These are phyloP conservation scores for Penaeus chinensis DNA, from an alignment of 1,140 invertebrate species.

Conservation along the genomic window DNA sequence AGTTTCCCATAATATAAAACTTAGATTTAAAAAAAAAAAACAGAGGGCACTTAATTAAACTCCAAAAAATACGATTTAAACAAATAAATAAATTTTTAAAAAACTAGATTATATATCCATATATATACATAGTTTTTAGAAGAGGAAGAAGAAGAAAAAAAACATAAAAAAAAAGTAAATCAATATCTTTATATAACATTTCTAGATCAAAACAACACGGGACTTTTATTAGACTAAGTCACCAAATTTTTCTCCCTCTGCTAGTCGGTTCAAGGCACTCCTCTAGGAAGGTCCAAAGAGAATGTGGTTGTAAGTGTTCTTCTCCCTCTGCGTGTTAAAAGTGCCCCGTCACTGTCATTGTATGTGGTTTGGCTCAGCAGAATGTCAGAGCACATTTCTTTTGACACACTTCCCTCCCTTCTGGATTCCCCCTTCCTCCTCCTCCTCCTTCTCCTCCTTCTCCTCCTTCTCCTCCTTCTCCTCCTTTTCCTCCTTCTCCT, in stretches of 20 bases:
- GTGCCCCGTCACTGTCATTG: neutral
- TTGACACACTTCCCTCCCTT: too few species aligned
- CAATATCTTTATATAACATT: neutral
- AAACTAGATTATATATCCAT: neutral
- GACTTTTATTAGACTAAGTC: slow-evolving; percentile 11
- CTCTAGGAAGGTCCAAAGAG: slow-evolving; percentile 58
- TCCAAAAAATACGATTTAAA: too few species aligned
- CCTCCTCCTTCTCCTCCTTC: neutral
- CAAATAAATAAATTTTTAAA: neutral
- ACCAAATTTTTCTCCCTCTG: slow-evolving; percentile 34
- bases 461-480: neutral
- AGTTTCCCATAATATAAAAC: too few species aligned
- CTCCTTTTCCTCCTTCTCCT: neutral
- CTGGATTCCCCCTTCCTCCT: too few species aligned
- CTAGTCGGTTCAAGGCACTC: slow-evolving; percentile 58
- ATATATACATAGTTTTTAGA: neutral
- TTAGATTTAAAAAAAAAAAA: too few species aligned
- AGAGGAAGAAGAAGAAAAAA: neutral
- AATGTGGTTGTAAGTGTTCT: slow-evolving; percentile 58
- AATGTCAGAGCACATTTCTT: too few species aligned
- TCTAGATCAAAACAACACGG: neutral
- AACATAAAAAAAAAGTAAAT: slow-evolving; percentile 20
- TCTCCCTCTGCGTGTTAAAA: slow-evolving; percentile 10
- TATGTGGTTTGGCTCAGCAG: too few species aligned
- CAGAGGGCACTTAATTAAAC: too few species aligned